A percentile compares a stretch with the other conserved stretches of the same genome.
phyloP scores from a whole-genome alignment of 2,888 invertebrate genomes.

The Homarus gammarus region DNA sequence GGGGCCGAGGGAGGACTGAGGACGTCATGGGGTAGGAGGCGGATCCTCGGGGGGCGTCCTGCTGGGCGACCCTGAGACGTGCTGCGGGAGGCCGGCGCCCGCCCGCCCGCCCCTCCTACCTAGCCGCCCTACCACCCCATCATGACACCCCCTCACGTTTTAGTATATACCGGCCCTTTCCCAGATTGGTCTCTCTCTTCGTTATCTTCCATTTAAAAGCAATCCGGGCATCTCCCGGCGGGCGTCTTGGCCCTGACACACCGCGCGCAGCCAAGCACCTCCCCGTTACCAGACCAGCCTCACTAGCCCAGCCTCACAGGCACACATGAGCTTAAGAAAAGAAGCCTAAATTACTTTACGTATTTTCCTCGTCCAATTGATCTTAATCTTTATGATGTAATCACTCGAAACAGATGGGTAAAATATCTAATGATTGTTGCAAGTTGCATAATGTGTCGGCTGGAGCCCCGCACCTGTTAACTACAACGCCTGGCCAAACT shows the following conservation, averaged over 20 bases:
- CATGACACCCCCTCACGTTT: not conserved
- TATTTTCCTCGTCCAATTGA: no score
- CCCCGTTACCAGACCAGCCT: not conserved
- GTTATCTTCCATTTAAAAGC: slow-evolving; percentile 53
- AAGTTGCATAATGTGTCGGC: no score
- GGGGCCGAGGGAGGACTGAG: slow-evolving; percentile 1
- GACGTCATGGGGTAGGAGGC: slow-evolving; percentile 38
- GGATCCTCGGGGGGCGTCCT: slow-evolving; percentile 45
- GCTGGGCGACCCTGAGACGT: slow-evolving; percentile 57
- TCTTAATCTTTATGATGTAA: no score
- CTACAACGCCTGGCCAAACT: no score
- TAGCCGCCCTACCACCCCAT: not conserved
- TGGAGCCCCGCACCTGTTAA: no score
- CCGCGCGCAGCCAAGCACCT: not conserved
- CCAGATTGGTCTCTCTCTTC: not conserved
- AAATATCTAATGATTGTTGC: no score
- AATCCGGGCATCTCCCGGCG: slow-evolving; percentile 23
- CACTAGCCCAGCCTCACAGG: not conserved
- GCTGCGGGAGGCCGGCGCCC: slow-evolving; percentile 58
- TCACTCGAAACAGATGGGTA: no score
- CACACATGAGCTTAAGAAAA: no score
- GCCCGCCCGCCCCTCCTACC: slow-evolving; percentile 15
- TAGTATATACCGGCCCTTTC: not conserved
- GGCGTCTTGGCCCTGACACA: slow-evolving; percentile 1
- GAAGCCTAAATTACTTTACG: no score